Evolutionary conservation across 2,888 invertebrate genomes (phyloP).

Genomic region (Onthophagus sagittarius): DNA sequence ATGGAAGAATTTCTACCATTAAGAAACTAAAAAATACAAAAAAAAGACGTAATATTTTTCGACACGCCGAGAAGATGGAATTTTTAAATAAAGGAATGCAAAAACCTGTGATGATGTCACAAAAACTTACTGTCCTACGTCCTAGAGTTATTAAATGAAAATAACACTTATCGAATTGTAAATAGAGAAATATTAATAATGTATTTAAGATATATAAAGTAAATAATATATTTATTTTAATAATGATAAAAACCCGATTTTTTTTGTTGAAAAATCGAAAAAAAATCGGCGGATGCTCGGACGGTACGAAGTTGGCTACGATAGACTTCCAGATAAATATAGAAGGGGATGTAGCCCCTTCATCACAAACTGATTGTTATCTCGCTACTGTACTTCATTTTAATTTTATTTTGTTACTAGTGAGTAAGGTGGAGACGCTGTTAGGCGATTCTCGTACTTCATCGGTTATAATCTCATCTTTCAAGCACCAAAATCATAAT

Average conservation of each 20-base stretch:
- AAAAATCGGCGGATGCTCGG: background rate
- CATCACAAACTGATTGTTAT: constrained; percentile 23
- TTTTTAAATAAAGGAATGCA: constrained; percentile 20
- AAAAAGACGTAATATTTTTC: background rate
- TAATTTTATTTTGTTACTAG: constrained; percentile 30
- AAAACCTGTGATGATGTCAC: constrained; percentile 43
- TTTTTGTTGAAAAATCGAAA: background rate
- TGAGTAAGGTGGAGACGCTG: constrained; percentile 29
- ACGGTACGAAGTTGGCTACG: background rate
- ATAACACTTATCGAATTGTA: constrained; percentile 29
- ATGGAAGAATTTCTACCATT: background rate
- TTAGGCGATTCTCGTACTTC: constrained; percentile 17
- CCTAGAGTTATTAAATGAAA: constrained; percentile 29
- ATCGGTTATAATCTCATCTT: background rate
- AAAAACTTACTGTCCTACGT: constrained; percentile 1
- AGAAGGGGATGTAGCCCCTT: constrained; percentile 42
- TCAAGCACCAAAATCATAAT: background rate
- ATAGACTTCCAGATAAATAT: constrained; percentile 16
- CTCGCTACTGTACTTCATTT: constrained; percentile 2
- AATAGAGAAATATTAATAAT: constrained; percentile 24
- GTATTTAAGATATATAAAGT: constrained; percentile 26
- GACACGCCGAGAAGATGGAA: background rate
- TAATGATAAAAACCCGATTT: constrained; percentile 7
- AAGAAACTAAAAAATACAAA: background rate
- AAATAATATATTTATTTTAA: constrained; percentile 27